Conservation (phyloP, 2,888 invertebrate species). For the Pheosia gnoma region DNA sequence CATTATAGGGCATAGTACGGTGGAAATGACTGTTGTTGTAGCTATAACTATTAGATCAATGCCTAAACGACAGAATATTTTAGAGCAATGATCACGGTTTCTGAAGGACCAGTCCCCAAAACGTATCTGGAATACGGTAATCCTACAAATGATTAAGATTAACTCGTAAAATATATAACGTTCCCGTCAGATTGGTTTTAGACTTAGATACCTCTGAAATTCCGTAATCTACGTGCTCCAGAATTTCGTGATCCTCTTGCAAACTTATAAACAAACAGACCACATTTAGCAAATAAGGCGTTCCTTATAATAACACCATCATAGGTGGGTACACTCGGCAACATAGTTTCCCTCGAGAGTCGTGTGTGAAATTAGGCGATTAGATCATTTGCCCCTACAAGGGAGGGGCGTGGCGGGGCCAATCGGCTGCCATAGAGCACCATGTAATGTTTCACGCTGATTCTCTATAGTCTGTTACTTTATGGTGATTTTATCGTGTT, state of each 20-base stretch:
- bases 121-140: too few species aligned
- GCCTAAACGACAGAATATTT: too few species aligned
- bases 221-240: too few species aligned
- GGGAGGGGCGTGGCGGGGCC: constrained; percentile 17
- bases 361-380: constrained; percentile 16
- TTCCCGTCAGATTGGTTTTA: too few species aligned
- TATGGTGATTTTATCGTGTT: constrained; percentile 15
- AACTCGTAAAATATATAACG: too few species aligned
- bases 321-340: not conserved
- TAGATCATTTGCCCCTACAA: constrained; percentile 11
- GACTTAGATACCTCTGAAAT: too few species aligned
- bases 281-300: too few species aligned
- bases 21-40: not conserved
- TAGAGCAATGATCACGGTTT: too few species aligned
- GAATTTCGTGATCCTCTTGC: too few species aligned
- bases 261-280: too few species aligned
- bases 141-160: too few species aligned
- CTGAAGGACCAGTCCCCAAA: too few species aligned
- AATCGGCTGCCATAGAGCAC: constrained; percentile 7
- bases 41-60: not conserved
- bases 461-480: not conserved
- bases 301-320: not conserved
- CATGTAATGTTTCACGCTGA: constrained; percentile 5
- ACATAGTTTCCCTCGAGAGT: constrained; percentile 16
- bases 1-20: not conserved